A percentile compares a stretch with the other conserved stretches of the same genome.
phyloP scores from a whole-genome alignment of 2,888 invertebrate species.

The Nemurella pictetii region DNA sequence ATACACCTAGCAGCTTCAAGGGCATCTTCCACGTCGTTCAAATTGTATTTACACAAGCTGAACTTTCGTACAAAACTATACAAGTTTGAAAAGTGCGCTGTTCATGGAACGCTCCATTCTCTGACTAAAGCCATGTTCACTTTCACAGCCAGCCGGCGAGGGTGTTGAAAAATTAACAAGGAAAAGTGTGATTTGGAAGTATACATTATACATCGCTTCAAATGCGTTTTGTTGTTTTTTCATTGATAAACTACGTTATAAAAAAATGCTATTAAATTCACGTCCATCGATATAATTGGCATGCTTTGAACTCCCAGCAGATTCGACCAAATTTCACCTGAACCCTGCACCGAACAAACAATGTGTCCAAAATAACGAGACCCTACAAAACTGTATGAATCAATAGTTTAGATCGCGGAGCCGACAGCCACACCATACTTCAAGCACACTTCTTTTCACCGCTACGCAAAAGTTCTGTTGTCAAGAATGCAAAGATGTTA shows the following conservation, averaged over 20 bases:
- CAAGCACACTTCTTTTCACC: neutral
- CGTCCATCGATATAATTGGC: neutral
- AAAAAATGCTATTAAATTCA: too few relatives aligned
- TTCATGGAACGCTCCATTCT: neutral
- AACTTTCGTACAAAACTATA: neutral
- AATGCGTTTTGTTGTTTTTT: neutral
- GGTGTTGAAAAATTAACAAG: too few relatives aligned
- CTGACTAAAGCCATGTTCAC: neutral
- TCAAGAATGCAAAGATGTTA: slow-evolving; percentile 14
- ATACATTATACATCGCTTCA: neutral
- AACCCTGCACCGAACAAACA: too few relatives aligned
- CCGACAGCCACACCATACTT: too few relatives aligned
- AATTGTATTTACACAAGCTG: neutral
- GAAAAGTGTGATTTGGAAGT: neutral
- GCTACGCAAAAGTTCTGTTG: neutral
- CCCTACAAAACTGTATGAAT: too few relatives aligned
- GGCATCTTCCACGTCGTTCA: neutral
- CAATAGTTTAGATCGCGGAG: too few relatives aligned
- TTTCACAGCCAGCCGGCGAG: neutral
- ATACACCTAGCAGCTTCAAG: neutral
- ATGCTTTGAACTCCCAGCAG: neutral
- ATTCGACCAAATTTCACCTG: neutral
- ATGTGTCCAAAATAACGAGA: too few relatives aligned
- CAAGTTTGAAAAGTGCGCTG: neutral
- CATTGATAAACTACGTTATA: neutral